Percentiles rank a stretch among this genome's conserved stretches.
Conservation (phyloP, 1,140 invertebrate genomes). For the Drosophila miranda region DNA sequence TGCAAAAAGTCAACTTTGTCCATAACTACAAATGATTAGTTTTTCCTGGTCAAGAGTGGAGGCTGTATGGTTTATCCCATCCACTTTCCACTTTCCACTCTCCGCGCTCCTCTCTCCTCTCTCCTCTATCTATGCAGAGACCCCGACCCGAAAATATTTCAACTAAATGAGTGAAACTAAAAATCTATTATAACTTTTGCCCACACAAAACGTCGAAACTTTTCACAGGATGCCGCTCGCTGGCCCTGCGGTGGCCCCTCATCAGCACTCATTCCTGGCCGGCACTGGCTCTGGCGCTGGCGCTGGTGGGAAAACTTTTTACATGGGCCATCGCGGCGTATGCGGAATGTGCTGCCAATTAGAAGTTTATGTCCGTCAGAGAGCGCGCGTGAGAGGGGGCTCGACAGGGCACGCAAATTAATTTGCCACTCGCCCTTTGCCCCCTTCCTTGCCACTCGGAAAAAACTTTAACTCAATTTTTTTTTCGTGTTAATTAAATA, state of each 20-base stretch:
- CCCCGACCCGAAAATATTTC: slow-evolving; percentile 38
- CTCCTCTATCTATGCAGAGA: not conserved
- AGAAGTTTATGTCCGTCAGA: slow-evolving; percentile 69
- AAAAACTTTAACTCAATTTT: slow-evolving; percentile 66
- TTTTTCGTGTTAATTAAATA: slow-evolving; percentile 72
- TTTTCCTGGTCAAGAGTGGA: slow-evolving; percentile 19
- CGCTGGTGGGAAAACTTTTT: slow-evolving; percentile 27
- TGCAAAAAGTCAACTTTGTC: slow-evolving; percentile 32
- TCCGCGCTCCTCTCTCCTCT: not conserved
- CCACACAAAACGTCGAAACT: slow-evolving; percentile 64
- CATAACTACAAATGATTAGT: slow-evolving; percentile 71
- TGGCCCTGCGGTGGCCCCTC: not conserved
- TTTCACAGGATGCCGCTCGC: slow-evolving; percentile 12
- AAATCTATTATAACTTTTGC: slow-evolving; percentile 76
- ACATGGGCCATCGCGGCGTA: slow-evolving; percentile 57
- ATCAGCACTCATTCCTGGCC: slow-evolving; percentile 11
- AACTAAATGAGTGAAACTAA: slow-evolving; percentile 69
- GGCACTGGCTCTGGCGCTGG: slow-evolving; percentile 3
- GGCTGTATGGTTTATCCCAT: not conserved
- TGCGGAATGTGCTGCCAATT: slow-evolving; percentile 76
- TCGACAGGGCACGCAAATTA: slow-evolving; percentile 57
- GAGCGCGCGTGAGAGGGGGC: slow-evolving; percentile 37
- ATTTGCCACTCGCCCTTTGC: slow-evolving; percentile 37
- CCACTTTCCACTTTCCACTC: not conserved
- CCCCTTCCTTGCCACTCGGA: not conserved